Conservation (phyloP, 2,113 vertebrate genomes). For the Ameiurus melas region DNA sequence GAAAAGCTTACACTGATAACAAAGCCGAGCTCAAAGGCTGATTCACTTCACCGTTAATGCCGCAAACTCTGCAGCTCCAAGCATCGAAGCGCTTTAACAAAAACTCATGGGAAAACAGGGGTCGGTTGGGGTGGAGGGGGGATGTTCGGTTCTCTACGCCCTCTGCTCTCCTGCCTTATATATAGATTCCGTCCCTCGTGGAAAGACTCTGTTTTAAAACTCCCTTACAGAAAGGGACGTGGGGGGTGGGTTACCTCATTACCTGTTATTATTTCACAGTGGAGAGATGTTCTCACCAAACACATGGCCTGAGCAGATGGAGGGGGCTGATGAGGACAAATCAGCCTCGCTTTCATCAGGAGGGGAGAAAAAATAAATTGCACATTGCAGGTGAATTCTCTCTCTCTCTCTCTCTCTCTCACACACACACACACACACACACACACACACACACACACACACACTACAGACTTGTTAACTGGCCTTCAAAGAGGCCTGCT, state of each 20-base stretch:
- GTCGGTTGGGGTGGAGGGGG: neutral
- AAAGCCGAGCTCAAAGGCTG: constrained; percentile 13
- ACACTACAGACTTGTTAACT: constrained; percentile 9
- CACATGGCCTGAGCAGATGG: constrained; percentile 54
- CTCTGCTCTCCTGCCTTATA: neutral
- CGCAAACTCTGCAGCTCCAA: constrained; percentile 5
- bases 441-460: constrained; percentile 22
- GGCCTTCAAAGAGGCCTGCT: constrained; percentile 20
- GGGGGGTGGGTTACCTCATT: constrained; percentile 34
- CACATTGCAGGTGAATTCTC: constrained; percentile 54
- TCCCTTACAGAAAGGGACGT: neutral
- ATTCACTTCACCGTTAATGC: neutral
- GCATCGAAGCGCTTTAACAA: neutral
- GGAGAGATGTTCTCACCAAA: constrained; percentile 44
- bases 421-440: neutral
- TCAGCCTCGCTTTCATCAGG: constrained; percentile 63
- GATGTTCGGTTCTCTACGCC: neutral
- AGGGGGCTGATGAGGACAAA: constrained; percentile 59
- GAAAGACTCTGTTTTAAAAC: constrained; percentile 49
- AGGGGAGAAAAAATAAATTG: constrained; percentile 44
- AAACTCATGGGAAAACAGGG: neutral
- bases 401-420: too few relatives aligned
- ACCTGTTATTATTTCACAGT: constrained; percentile 62
- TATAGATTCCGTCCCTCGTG: constrained; percentile 22
- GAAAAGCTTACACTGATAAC: constrained; percentile 36